These are phyloP conservation scores for Apaloderma vittatum DNA, from an alignment of 2,113 vertebrate species.

Conservation along the genomic window DNA sequence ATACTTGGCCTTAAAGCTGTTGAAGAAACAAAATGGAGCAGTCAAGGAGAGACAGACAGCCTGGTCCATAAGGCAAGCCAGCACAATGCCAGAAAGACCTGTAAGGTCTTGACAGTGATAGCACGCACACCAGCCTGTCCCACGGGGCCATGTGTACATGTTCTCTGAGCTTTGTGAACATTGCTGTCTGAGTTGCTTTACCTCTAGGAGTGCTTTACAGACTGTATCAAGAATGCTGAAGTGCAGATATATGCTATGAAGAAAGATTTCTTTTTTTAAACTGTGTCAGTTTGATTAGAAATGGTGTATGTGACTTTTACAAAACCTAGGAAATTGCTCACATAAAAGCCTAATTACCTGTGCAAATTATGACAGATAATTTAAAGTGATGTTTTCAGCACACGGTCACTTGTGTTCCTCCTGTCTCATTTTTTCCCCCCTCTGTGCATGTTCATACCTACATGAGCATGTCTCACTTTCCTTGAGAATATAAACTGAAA, in stretches of 20 bases:
- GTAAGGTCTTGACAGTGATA: neutral
- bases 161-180: neutral
- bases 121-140: neutral
- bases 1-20: neutral
- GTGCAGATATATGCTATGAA: neutral
- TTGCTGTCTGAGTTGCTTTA: neutral
- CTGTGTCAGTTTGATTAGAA: neutral
- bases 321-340: neutral
- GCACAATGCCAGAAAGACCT: neutral
- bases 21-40: neutral
- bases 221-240: neutral
- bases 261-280: neutral
- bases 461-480: neutral
- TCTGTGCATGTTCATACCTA: neutral
- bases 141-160: fast-evolving
- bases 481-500: neutral
- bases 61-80: neutral
- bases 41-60: neutral
- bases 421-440: neutral
- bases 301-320: neutral
- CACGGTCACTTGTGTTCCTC: neutral
- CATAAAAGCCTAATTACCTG: neutral
- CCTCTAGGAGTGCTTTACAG: neutral
- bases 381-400: neutral
- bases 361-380: neutral